phyloP scores from a whole-genome alignment of 2,888 invertebrate genomes.

The Temnothorax unifasciatus region DNA sequence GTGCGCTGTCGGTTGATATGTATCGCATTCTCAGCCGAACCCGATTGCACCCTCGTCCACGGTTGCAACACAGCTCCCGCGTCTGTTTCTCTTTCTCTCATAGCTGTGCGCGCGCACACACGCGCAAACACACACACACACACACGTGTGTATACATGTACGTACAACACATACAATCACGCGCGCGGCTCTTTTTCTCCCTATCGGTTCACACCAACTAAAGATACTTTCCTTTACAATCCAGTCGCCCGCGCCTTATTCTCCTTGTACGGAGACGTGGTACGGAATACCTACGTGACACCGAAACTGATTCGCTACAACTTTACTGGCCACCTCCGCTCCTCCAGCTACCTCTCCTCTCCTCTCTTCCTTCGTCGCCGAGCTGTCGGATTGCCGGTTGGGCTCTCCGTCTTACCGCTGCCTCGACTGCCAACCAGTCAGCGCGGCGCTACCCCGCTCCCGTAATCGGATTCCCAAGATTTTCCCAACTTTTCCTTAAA shows the following conservation, averaged over 20 bases:
- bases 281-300: slow-evolving; percentile 77
- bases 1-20: slow-evolving; percentile 78
- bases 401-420: slow-evolving; percentile 42
- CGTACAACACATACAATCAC: not conserved
- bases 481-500: slow-evolving; percentile 66
- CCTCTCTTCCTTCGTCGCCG: not conserved
- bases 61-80: slow-evolving; percentile 10
- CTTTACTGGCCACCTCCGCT: slow-evolving; percentile 32
- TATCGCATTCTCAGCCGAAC: slow-evolving; percentile 77
- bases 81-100: slow-evolving; percentile 32
- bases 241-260: slow-evolving; percentile 51
- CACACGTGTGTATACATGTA: not conserved
- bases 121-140: no score
- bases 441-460: slow-evolving; percentile 60
- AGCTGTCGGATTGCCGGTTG: not conserved
- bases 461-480: slow-evolving; percentile 74
- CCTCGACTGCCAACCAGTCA: slow-evolving; percentile 62
- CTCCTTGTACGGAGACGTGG: slow-evolving; percentile 52
- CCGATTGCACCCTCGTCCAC: slow-evolving; percentile 48
- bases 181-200: not conserved
- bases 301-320: slow-evolving; percentile 77
- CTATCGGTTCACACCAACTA: not conserved
- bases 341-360: not conserved
- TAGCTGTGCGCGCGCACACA: not conserved
- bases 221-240: slow-evolving; percentile 10